phyloP scores from a whole-genome alignment of 2,888 invertebrate genomes.

The Molorchus minor region DNA sequence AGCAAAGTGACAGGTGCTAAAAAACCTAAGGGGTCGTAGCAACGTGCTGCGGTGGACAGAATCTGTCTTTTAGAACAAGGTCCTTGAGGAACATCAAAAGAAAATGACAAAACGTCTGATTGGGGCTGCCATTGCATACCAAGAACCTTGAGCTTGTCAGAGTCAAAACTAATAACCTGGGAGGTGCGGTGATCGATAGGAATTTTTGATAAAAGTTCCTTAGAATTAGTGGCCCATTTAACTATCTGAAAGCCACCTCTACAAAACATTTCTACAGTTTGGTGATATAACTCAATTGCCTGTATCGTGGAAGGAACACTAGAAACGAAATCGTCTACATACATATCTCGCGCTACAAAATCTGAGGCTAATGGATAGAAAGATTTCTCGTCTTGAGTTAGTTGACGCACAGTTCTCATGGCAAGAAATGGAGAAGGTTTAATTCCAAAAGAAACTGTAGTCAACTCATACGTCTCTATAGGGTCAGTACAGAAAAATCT shows the following conservation, averaged over 20 bases:
- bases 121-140: too few species aligned
- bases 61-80: too few species aligned
- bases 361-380: neutral
- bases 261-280: neutral
- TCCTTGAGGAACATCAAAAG: too few species aligned
- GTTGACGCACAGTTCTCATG: neutral
- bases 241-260: constrained; percentile 7
- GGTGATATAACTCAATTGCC: neutral
- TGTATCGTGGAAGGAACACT: constrained; percentile 1
- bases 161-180: too few species aligned
- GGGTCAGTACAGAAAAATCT: neutral
- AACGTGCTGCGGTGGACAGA: too few species aligned
- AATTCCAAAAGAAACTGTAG: neutral
- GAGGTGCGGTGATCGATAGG: too few species aligned
- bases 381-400: neutral
- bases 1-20: too few species aligned
- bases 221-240: constrained; percentile 11
- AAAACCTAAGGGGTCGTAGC: too few species aligned
- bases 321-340: constrained; percentile 1
- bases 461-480: constrained; percentile 3
- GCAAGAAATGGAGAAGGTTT: constrained; percentile 3
- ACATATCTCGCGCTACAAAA: neutral
- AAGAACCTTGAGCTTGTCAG: too few species aligned
- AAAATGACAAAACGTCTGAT: neutral
- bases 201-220: neutral